Evolutionary conservation across 1,140 invertebrate genomes (phyloP).

Genomic region (Galleria mellonella): DNA sequence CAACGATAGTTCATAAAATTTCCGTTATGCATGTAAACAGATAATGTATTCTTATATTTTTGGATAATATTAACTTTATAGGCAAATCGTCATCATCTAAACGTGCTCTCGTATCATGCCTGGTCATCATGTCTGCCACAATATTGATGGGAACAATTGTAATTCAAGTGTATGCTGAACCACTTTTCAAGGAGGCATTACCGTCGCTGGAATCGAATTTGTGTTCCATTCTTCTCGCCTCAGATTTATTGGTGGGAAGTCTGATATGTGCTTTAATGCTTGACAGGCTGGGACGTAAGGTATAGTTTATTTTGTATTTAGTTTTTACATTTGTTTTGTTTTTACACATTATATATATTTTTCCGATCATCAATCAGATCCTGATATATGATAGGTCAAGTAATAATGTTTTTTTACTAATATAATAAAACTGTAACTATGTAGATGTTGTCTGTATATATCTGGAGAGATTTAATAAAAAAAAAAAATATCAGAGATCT

Average conservation of each 20-base stretch:
- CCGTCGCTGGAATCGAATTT: slow-evolving; percentile 47
- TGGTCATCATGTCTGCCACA: slow-evolving; percentile 33
- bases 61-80: slow-evolving; percentile 12
- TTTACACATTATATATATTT: too few species aligned
- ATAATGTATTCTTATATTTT: too few species aligned
- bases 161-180: slow-evolving; percentile 55
- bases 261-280: slow-evolving; percentile 29
- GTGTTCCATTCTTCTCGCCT: slow-evolving; percentile 44
- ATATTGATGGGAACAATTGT: slow-evolving; percentile 54
- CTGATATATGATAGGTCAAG: too few species aligned
- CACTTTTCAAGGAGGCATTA: slow-evolving; percentile 47
- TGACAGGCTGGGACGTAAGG: slow-evolving; percentile 55
- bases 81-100: slow-evolving; percentile 51
- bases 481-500: too few species aligned
- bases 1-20: too few species aligned
- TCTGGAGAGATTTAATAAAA: too few species aligned
- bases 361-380: too few species aligned
- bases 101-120: slow-evolving; percentile 27
- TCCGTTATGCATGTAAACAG: too few species aligned
- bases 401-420: too few species aligned
- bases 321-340: too few species aligned
- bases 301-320: slow-evolving; percentile 11
- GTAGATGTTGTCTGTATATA: too few species aligned
- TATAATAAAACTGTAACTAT: too few species aligned
- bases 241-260: slow-evolving; percentile 36